Percentiles rank a stretch among this genome's conserved stretches.
Conservation (phyloP, 64 coral and sea anemone species). For the Actinia tenebrosa region DNA sequence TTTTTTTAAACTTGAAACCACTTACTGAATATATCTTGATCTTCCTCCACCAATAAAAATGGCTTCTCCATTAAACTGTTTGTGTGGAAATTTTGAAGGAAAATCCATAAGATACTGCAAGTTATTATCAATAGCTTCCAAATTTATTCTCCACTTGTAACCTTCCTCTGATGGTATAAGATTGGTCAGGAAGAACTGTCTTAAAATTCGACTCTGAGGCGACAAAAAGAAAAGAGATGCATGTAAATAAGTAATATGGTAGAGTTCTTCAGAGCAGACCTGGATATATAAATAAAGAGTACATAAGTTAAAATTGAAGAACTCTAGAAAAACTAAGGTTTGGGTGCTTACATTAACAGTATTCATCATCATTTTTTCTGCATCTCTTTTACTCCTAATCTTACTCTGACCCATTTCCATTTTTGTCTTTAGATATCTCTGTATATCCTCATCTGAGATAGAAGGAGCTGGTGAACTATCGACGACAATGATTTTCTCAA, state of each 20-base stretch:
- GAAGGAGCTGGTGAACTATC: constrained; percentile 58
- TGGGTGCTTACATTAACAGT: constrained; percentile 65
- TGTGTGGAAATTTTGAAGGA: constrained; percentile 57
- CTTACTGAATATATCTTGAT: constrained; percentile 86
- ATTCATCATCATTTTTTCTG: constrained; percentile 62
- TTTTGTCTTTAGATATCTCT: constrained; percentile 62
- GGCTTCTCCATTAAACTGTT: constrained; percentile 52
- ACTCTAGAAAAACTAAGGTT: background rate
- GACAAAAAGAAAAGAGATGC: background rate
- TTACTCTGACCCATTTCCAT: constrained; percentile 62
- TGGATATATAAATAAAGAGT: no score
- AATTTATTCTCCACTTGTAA: constrained; percentile 83
- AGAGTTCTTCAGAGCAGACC: no score
- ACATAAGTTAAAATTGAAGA: no score
- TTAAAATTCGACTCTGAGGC: constrained; percentile 54
- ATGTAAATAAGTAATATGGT: background rate
- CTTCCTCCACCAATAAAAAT: constrained; percentile 79
- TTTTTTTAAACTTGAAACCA: background rate
- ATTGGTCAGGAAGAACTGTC: constrained; percentile 84
- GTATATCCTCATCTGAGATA: constrained; percentile 59
- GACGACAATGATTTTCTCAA: constrained; percentile 80
- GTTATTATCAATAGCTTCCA: constrained; percentile 74
- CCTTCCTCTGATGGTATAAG: constrained; percentile 53
- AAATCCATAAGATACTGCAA: constrained; percentile 51
- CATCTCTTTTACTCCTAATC: constrained; percentile 61